Conservation (phyloP, 2,113 vertebrate species). For the Clinocottus analis region DNA sequence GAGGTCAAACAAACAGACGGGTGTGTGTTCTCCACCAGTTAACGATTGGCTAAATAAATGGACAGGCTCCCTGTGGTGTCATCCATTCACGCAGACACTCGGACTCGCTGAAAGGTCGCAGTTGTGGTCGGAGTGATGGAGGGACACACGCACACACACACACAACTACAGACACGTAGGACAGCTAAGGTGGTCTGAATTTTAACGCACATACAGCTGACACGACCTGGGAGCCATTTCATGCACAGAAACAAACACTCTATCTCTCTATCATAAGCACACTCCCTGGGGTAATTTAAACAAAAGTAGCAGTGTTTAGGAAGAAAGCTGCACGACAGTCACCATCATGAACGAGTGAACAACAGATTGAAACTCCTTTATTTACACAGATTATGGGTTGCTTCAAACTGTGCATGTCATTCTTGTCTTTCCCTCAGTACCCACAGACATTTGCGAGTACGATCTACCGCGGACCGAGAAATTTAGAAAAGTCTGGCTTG, state of each 20-base stretch:
- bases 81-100: conserved; percentile 31
- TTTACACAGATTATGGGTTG: neutral
- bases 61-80: conserved; percentile 57
- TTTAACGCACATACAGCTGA: conserved; percentile 21
- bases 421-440: neutral
- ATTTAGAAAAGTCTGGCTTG: neutral
- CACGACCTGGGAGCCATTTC: conserved; percentile 14
- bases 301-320: neutral
- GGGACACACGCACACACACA: conserved; percentile 8
- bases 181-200: conserved; percentile 7
- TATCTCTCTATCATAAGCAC: conserved; percentile 2
- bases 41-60: conserved; percentile 72
- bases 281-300: neutral
- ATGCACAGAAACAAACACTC: neutral
- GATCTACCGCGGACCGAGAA: neutral
- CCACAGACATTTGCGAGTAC: neutral
- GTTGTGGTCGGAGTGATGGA: conserved; percentile 7
- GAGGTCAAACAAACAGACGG: conserved; percentile 68
- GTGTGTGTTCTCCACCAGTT: conserved; percentile 61
- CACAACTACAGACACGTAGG: neutral
- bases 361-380: neutral
- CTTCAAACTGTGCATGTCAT: neutral
- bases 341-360: neutral
- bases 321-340: neutral
- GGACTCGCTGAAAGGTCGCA: conserved; percentile 28